Evolutionary conservation across 2,113 vertebrate species (phyloP), one percentile per base, ranked within the genome.

Genomic region (Phrynosoma blainvillii): DNA sequence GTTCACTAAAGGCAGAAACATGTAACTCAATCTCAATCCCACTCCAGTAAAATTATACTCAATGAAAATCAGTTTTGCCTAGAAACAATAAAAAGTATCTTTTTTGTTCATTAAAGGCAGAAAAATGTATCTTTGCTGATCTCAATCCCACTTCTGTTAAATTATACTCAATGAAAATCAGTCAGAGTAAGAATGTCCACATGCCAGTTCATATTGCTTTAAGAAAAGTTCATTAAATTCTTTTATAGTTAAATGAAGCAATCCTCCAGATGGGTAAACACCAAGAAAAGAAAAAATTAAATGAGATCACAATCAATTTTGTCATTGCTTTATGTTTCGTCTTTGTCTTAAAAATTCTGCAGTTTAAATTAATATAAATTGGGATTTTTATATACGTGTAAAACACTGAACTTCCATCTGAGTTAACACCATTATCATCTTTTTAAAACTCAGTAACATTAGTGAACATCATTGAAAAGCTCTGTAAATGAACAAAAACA

Each of bases 201-300:
- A 68, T 66, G 75, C 59, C 52, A 20, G 75, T 25, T 36, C 30
- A 70, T 84, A 59, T 20, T 12, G 52, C 40, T 47, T 21, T 32
- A 65, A 54, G 62, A 79, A 86, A 79, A 52, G 20, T 76, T 86
- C 20, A 86, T 79, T 86, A 66, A 68, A 52, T 78, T 77, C 74
- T 85, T 85, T 66, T 85, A 85, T 78, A 79, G 40, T 86, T 68
- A 68, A 47, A 77, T 78, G 40, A 47, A 40, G 16, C 27, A 78
- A n/a, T 86, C 40, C 40, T 79, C 82, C 82, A 84, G 54, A 68
- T 70, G 42, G 23, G 54, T 65, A 82, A 36, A 42, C 5, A 56
- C 21, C 18, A n/a, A 73, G n/a, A 59, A 36, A 62, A 59, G 77
- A 2, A 47, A 54, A 70, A 30, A 70, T 30, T 14, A 84, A 78